Conservation (phyloP, 2,797 vertebrate genomes). For the Botia kubotai region DNA sequence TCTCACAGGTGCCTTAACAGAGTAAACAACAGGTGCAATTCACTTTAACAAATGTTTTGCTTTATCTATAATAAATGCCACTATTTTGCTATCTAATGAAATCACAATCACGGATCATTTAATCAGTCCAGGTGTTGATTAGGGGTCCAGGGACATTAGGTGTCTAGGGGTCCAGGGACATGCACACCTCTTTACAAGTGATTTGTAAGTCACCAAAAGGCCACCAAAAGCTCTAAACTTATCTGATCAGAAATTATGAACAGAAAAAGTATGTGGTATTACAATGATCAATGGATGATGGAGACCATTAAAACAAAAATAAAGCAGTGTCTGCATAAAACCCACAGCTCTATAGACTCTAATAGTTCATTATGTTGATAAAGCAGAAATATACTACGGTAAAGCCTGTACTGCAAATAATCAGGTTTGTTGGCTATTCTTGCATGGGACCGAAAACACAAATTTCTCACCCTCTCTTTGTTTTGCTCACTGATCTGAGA, state of each 20-base stretch:
- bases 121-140: too few relatives aligned
- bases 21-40: not conserved
- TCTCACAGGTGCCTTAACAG: not conserved
- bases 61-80: not conserved
- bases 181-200: too few relatives aligned
- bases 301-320: not conserved
- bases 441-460: not conserved
- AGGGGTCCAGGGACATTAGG: too few relatives aligned
- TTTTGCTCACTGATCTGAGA: not conserved
- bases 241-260: not conserved
- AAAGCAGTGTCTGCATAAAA: not conserved
- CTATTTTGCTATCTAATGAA: not conserved
- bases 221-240: too few relatives aligned
- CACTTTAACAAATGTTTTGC: not conserved
- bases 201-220: too few relatives aligned
- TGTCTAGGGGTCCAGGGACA: too few relatives aligned
- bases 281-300: not conserved
- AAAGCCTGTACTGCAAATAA: constrained; percentile 1
- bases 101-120: too few relatives aligned
- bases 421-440: constrained; percentile 11
- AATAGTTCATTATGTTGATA: not conserved
- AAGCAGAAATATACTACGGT: not conserved
- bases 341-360: not conserved
- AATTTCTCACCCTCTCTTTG: constrained; percentile 6
- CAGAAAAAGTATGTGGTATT: not conserved